Evolutionary conservation across 64 coral and sea anemone genomes (phyloP), one percentile per base, ranked within the genome.

Genomic region (Montipora efflorescens): DNA sequence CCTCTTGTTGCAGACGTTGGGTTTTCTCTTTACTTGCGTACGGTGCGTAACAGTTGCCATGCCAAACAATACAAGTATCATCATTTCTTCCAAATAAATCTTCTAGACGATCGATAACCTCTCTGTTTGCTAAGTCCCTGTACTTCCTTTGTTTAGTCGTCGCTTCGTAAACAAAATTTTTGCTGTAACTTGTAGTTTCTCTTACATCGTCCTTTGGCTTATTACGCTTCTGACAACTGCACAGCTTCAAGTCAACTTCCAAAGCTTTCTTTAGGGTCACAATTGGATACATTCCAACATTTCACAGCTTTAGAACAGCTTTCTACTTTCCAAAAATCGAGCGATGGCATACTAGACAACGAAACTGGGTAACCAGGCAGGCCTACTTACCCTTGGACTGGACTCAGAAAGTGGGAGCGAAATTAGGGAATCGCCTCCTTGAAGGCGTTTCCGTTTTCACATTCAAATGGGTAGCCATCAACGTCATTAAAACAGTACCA

Each of bases 11-110:
- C 57, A 95, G 77, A 70, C 88, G 88, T 77, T 88, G 79, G 55
- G 87, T 87, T 88, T 91, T 87, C 20, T 87, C 57, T 87, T 95
- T 91, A 88, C 88, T 87, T 23, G 94, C 89, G 44, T 68, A 88
- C 75, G 55, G 67, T 11, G 69, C 86, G 80, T 89, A 95, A 45
- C 82, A 95, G 55, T 85, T 95, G 51, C 22, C 47, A 72, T 95
- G 94, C 89, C 67, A 91, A 51, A 91, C 75, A 88, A 95, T 88
- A 71, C 10, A 71, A 91, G 67, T 10, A 90, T 95, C 77, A 47
- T 77, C 62, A 89, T 79, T 59, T 75, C 43, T 80, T 16, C 28
- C 59, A 8, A 67, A 46, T 36, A 79, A 21, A 87, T 76, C 88
- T 51, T 87, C 88, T 47, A 95, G 13, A 75, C 87, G 93, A 90